Percentiles rank a stretch among this genome's conserved stretches.
phyloP scores from a whole-genome alignment of 2,797 vertebrate species.

The Darevskia mixta region DNA sequence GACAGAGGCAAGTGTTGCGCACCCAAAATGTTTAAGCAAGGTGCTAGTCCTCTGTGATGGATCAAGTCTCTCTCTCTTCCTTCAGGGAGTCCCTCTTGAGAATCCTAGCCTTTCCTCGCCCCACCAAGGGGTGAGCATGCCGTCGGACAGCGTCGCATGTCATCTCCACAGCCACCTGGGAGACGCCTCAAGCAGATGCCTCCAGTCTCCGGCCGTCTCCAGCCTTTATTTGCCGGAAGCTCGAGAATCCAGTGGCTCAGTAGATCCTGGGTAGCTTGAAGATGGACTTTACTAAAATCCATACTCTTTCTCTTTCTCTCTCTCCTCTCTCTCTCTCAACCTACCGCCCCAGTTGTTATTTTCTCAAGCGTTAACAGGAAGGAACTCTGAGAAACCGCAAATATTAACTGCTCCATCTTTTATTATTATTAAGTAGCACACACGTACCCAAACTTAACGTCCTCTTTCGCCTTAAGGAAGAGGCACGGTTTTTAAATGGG shows the following conservation, averaged over 20 bases:
- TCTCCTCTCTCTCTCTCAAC: too few species aligned
- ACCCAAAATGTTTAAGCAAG: too few species aligned
- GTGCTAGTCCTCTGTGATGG: not conserved
- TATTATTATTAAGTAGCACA: not conserved
- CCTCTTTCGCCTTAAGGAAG: slow-evolving; percentile 19
- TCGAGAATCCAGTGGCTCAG: slow-evolving; percentile 54
- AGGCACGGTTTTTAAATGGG: slow-evolving; percentile 5
- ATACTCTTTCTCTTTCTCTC: not conserved
- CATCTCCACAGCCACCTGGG: too few species aligned
- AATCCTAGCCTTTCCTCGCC: slow-evolving; percentile 60
- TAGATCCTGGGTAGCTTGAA: slow-evolving; percentile 58
- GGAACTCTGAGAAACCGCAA: slow-evolving; percentile 44
- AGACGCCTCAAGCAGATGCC: not conserved
- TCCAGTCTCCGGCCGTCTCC: slow-evolving; percentile 34
- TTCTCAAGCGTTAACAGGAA: slow-evolving; percentile 48
- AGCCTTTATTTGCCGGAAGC: slow-evolving; percentile 30
- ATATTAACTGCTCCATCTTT: slow-evolving; percentile 40
- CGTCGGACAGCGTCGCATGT: not conserved
- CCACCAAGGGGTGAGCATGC: slow-evolving; percentile 66
- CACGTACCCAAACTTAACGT: slow-evolving; percentile 44
- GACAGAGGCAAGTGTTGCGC: too few species aligned
- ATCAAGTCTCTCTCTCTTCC: not conserved
- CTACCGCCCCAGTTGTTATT: not conserved
- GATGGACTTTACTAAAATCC: slow-evolving; percentile 61
- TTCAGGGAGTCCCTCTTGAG: slow-evolving; percentile 62